Conservation (phyloP, 2,113 vertebrate species). For the Pimephales promelas region DNA sequence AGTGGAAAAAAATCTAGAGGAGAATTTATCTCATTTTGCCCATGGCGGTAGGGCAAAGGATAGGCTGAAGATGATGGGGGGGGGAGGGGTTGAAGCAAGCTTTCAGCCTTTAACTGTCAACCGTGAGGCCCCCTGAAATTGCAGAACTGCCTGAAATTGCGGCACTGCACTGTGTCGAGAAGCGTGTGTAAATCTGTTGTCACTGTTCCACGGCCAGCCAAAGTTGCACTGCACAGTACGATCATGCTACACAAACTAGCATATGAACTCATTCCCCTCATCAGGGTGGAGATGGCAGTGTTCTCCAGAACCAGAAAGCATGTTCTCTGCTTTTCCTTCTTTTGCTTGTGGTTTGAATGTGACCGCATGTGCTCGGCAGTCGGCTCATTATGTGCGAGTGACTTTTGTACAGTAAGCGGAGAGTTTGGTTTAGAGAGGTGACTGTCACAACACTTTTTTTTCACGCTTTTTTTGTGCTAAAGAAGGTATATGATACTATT, state of each 20-base stretch:
- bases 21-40: background rate
- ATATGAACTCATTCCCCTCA: conserved; percentile 6
- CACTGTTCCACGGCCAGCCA: conserved; percentile 2
- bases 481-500: background rate
- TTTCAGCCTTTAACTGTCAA: conserved; percentile 5
- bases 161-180: background rate
- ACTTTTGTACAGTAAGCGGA: background rate
- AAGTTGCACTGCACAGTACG: conserved; percentile 1
- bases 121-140: background rate
- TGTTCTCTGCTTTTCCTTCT: background rate
- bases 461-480: background rate
- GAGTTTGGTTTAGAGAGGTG: background rate
- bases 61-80: background rate
- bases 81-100: background rate
- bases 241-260: background rate
- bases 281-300: conserved; percentile 8
- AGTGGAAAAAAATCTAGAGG: background rate
- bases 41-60: background rate
- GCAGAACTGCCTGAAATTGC: background rate
- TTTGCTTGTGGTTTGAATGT: conserved; percentile 20
- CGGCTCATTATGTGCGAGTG: background rate
- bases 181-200: conserved; percentile 10
- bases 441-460: no score
- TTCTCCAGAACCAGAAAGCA: conserved; percentile 5
- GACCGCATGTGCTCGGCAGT: background rate